Evolutionary conservation across 2,113 vertebrate genomes (phyloP).

Genomic region (Hippocampus comes): DNA sequence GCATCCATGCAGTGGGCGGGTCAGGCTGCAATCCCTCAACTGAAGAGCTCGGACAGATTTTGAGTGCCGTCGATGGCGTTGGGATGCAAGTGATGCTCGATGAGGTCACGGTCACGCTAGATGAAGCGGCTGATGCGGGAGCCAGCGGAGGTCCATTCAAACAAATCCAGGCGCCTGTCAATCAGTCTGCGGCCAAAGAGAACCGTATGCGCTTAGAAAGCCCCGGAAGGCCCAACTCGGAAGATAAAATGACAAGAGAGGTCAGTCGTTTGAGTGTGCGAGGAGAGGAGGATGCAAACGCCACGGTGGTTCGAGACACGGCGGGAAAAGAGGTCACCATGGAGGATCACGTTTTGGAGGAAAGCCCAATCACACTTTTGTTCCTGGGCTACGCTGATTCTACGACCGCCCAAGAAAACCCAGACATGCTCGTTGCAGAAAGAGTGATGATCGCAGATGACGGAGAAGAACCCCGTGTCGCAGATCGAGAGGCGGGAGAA

Average conservation of each 20-base stretch:
- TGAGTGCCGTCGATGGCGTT: constrained; percentile 46
- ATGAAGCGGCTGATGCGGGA: neutral
- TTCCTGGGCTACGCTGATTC: constrained; percentile 64
- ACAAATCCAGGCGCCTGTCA: neutral
- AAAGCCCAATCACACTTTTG: constrained; percentile 60
- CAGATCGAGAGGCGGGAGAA: constrained; percentile 5
- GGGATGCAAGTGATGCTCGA: constrained; percentile 57
- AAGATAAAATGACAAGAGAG: constrained; percentile 6
- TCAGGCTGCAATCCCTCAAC: constrained; percentile 39
- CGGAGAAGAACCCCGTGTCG: constrained; percentile 42
- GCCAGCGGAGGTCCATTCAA: neutral
- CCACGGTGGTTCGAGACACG: neutral
- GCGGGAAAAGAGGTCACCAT: constrained; percentile 5
- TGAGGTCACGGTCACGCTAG: constrained; percentile 30
- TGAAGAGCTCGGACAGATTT: constrained; percentile 63
- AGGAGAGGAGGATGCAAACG: constrained; percentile 1
- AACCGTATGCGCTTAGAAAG: neutral
- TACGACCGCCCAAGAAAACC: neutral
- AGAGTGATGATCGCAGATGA: constrained; percentile 62
- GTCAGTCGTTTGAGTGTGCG: neutral
- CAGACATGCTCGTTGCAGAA: constrained; percentile 56
- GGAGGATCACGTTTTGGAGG: constrained; percentile 37
- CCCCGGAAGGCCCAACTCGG: neutral
- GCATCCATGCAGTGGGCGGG: constrained; percentile 43
- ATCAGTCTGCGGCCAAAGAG: neutral